phyloP scores from a whole-genome alignment of 2,888 invertebrate species.

The Gastracanthus pulcherrimus region DNA sequence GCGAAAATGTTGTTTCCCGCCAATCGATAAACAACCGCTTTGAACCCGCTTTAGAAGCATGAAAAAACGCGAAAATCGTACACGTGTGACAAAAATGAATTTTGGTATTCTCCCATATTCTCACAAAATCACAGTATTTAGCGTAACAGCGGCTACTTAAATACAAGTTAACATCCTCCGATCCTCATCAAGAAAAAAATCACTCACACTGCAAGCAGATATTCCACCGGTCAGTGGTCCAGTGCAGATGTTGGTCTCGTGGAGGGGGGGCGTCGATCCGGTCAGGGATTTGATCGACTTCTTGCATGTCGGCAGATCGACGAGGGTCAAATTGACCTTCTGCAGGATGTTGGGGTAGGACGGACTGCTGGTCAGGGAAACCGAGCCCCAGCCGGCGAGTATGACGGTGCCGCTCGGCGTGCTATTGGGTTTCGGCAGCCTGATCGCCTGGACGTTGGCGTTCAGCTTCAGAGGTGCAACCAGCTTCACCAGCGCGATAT shows the following conservation, averaged over 20 bases:
- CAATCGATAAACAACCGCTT: no score
- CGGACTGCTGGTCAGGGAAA: conserved; percentile 58
- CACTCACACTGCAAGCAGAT: conserved; percentile 53
- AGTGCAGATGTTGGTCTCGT: conserved; percentile 66
- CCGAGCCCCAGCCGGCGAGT: conserved; percentile 78
- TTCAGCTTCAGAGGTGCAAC: conserved; percentile 67
- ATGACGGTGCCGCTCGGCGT: conserved; percentile 68
- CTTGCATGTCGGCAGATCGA: conserved; percentile 65
- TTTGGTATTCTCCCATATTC: no score
- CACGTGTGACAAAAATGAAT: no score
- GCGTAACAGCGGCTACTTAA: no score
- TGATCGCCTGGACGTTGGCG: conserved; percentile 71
- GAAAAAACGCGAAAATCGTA: no score
- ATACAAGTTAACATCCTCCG: no score
- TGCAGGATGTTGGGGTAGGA: conserved; percentile 70
- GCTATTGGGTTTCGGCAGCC: conserved; percentile 69
- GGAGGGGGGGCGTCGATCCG: conserved; percentile 63
- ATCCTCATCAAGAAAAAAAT: not conserved
- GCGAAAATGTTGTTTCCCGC: no score
- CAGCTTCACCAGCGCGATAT: conserved; percentile 79
- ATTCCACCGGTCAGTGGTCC: conserved; percentile 60
- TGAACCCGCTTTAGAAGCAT: no score
- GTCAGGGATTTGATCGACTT: conserved; percentile 56
- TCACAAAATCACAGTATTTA: no score
- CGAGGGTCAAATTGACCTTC: conserved; percentile 65